Base-by-base conservation (phyloP, 2,888 invertebrate species). In the Alitta virens region DNA sequence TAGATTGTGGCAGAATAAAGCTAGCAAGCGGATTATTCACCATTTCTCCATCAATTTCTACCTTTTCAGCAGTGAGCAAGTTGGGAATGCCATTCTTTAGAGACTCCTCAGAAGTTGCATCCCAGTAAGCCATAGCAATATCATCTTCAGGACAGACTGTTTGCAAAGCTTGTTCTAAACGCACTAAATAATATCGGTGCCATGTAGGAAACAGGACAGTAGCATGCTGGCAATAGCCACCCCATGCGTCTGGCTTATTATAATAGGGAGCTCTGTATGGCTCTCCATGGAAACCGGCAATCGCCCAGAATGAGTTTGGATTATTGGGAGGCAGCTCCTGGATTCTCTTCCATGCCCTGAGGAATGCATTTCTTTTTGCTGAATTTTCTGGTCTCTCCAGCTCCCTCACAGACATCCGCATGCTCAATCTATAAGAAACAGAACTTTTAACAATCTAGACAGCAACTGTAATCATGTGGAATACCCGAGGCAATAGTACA, bases 61-160 rank as follows among this genome's bases (percentile, higher is more conserved):
- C 52, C 25, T 23, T 52, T 2, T 2, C 23, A 18, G 21, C 7
- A 3, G 52, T 52, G 3, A 52, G 52, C 2, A 52, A 3, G n/a
- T 2, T 16, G 7, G 52, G 52, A 5, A 52, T 2, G 24, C 52
- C 52, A 9, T 23, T 5, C 18, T 23, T 14, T n/a, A 14, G 12
- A 24, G 52, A 52, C 25, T 52, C 52, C 23, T 52, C 52, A 3
- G 52, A 52, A n/a, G 52, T 52, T 18, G 9, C 52, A 25, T 52
- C 52, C 52, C 52, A 52, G 52, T 52, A 52, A 7, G 52, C 24
- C 52, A 52, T 2, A 26, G 52, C 24, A 3, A 52, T n/a, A 16
- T 52, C 24, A 18, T 52, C 52, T 7, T 52, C 25, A n/a, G 52
- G 52, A 52, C 52, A 52, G 7, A 52, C 52, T 26, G 52, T 52